Conservation (phyloP, 2,797 vertebrate species). For the Tauraco hartlaubi region DNA sequence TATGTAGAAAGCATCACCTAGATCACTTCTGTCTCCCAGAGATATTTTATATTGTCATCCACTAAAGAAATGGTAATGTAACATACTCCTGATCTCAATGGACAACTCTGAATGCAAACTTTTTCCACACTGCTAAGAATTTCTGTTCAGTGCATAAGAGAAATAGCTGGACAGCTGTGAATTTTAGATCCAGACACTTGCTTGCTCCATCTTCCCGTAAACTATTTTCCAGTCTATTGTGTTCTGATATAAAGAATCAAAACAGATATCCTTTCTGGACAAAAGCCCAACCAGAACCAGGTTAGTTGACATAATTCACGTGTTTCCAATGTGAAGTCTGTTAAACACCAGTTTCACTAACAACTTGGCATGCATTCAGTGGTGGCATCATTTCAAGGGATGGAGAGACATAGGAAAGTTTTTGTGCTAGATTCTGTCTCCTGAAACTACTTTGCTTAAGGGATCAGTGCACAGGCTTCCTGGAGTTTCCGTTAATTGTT, state of each 20-base stretch:
- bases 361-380: conserved; percentile 52
- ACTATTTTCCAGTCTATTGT: conserved; percentile 34
- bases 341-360: neutral
- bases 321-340: conserved; percentile 26
- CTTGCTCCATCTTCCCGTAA: neutral
- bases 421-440: conserved; percentile 23
- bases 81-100: neutral
- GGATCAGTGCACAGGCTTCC: conserved; percentile 71
- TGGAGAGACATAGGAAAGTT: conserved; percentile 59
- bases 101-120: neutral
- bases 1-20: neutral
- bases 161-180: neutral
- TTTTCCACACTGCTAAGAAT: neutral
- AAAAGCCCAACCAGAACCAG: conserved; percentile 49
- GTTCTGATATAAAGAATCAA: conserved; percentile 48
- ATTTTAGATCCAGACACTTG: neutral
- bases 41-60: neutral
- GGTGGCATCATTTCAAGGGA: conserved; percentile 68
- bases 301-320: conserved; percentile 44
- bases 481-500: conserved; percentile 83
- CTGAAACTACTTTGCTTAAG: neutral
- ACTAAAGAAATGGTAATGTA: neutral
- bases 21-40: neutral
- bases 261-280: conserved; percentile 76
- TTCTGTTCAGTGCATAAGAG: neutral